phyloP scores from a whole-genome alignment of 2,113 vertebrate genomes.

The Hucho hucho region DNA sequence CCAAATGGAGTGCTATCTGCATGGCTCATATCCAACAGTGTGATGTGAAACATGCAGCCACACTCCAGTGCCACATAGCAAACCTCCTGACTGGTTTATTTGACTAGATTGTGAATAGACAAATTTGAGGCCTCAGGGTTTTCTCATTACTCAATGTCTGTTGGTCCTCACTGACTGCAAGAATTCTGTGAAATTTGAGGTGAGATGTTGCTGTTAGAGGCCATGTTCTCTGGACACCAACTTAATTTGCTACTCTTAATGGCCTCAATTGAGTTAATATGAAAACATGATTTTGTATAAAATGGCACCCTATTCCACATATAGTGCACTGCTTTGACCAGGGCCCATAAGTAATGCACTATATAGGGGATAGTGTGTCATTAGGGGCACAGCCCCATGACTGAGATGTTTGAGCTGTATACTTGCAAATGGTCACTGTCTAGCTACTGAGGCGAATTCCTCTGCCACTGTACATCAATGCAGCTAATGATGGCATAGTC shows the following conservation, averaged over 20 bases:
- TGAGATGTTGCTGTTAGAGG: background rate
- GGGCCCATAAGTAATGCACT: no score
- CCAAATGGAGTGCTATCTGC: background rate
- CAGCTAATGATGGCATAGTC: background rate
- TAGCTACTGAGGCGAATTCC: background rate
- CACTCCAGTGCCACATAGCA: slow-evolving; percentile 4
- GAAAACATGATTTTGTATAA: background rate
- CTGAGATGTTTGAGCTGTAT: background rate
- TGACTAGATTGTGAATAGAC: background rate
- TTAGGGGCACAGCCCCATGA: no score
- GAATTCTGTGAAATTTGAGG: no score
- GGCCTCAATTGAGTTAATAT: background rate
- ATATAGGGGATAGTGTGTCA: no score
- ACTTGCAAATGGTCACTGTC: background rate
- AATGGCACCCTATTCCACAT: no score
- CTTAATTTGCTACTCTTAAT: background rate
- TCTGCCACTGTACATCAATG: background rate
- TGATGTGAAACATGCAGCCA: background rate
- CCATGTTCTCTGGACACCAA: background rate
- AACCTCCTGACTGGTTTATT: background rate
- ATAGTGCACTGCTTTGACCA: no score
- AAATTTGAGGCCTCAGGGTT: background rate
- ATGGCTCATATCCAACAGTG: background rate
- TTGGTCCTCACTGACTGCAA: background rate
- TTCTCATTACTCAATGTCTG: background rate